These are phyloP conservation scores for Chaetorhynchus papuensis DNA, from an alignment of 2,113 vertebrate species.

Conservation along the genomic window DNA sequence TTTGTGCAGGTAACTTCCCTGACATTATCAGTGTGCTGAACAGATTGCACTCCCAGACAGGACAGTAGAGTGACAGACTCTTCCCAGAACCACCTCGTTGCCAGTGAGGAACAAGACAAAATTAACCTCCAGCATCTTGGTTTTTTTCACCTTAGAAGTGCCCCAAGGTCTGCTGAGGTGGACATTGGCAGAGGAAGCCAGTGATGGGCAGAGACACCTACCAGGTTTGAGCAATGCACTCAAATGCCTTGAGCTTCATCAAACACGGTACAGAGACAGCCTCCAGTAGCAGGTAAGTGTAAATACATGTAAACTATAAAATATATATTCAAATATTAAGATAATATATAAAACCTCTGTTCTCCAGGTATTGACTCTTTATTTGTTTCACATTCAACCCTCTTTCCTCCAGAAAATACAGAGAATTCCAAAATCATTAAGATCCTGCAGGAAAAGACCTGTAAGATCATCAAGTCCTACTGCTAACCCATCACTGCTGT, in stretches of 20 bases:
- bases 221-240: not conserved
- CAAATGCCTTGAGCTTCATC: not conserved
- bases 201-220: not conserved
- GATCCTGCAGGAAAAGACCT: not conserved
- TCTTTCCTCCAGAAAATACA: not conserved
- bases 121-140: not conserved
- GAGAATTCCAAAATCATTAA: not conserved
- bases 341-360: not conserved
- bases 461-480: not conserved
- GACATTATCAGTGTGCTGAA: not conserved
- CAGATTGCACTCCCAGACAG: not conserved
- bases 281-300: not conserved
- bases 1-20: not conserved
- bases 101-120: not conserved
- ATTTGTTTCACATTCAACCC: not conserved
- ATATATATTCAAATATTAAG: not conserved
- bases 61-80: not conserved
- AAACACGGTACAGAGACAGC: not conserved
- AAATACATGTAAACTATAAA: not conserved
- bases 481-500: not conserved
- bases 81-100: not conserved
- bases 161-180: not conserved
- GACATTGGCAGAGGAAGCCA: not conserved
- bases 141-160: not conserved
- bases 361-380: not conserved